Percentiles rank a stretch among this genome's conserved stretches.
These are phyloP conservation scores for Tapirus indicus DNA, from an alignment of 2,797 vertebrate genomes.

Conservation along the genomic window DNA sequence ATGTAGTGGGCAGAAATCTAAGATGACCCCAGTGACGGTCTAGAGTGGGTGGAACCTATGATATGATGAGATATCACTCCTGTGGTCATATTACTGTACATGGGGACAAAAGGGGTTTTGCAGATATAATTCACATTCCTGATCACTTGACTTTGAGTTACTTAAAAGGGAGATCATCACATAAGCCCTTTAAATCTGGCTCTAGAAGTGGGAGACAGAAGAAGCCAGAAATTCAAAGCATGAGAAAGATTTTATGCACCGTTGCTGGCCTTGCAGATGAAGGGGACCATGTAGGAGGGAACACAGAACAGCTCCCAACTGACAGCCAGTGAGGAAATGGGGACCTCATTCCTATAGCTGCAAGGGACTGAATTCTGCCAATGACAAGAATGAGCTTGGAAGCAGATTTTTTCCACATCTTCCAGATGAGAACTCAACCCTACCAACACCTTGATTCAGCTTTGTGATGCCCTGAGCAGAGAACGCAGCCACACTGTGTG, in stretches of 20 bases:
- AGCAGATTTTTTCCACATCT: not conserved
- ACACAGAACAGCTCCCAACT: not conserved
- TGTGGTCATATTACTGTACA: not conserved
- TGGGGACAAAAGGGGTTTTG: not conserved
- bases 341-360: too few relatives aligned
- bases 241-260: not conserved
- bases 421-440: not conserved
- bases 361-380: not conserved
- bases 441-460: not conserved
- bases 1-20: not conserved
- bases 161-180: not conserved
- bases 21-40: not conserved
- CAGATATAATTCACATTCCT: not conserved
- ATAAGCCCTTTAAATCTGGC: not conserved
- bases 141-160: not conserved
- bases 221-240: not conserved
- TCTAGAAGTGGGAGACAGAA: fast-evolving
- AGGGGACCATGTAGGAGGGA: not conserved
- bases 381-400: not conserved
- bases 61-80: not conserved
- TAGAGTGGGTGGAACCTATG: not conserved
- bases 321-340: not conserved
- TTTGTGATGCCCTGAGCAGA: not conserved
- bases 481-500: fast-evolving
- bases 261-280: not conserved